phyloP scores from a whole-genome alignment of 2,797 vertebrate species.

The Myotis findleyi region DNA sequence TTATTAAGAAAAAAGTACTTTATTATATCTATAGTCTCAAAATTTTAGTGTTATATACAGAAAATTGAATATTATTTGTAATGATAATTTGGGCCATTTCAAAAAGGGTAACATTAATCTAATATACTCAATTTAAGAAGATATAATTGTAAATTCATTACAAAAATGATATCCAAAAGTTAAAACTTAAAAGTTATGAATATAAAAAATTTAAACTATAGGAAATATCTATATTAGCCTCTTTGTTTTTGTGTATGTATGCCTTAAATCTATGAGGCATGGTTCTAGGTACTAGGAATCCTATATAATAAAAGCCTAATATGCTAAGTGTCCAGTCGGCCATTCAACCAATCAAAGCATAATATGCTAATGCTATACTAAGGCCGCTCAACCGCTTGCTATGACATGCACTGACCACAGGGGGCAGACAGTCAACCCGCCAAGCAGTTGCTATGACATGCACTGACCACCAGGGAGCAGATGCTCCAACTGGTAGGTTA shows the following conservation, averaged over 20 bases:
- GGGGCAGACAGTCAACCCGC: no score
- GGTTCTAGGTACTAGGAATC: not conserved
- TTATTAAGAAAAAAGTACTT: not conserved
- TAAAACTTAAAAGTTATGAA: conserved; percentile 30
- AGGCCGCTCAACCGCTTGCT: no score
- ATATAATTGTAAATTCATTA: not conserved
- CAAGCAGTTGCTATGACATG: no score
- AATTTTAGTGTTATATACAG: not conserved
- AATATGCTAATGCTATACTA: no score
- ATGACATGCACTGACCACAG: no score
- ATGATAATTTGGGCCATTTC: not conserved
- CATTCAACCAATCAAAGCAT: no score
- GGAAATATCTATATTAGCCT: not conserved
- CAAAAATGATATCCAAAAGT: not conserved
- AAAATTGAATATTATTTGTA: not conserved
- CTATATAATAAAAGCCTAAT: no score
- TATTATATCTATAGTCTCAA: not conserved
- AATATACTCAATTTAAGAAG: conserved; percentile 31
- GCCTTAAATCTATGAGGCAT: not conserved
- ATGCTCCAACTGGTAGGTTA: no score
- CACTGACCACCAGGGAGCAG: no score
- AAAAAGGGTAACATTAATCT: not conserved
- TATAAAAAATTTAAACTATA: conserved; percentile 14
- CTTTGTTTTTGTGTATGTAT: not conserved
- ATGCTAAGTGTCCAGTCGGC: no score